These are phyloP conservation scores for Euphydryas editha DNA, from an alignment of 2,888 invertebrate species.

Conservation along the genomic window DNA sequence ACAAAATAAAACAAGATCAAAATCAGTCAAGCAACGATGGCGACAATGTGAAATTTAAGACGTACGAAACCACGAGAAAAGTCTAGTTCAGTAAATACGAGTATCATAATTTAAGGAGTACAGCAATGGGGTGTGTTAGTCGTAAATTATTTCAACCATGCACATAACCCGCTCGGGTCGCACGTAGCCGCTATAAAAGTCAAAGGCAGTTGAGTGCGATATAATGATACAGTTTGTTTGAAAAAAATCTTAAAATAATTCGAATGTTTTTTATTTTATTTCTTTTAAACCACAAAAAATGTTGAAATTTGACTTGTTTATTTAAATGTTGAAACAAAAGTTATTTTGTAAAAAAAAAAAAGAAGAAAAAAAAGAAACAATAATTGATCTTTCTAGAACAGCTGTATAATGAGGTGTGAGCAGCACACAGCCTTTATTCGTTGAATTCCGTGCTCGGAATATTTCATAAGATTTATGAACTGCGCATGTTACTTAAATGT, in stretches of 20 bases:
- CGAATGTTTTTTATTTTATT: no score
- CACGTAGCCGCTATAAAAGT: constrained; percentile 37
- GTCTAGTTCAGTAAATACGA: constrained; percentile 12
- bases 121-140: background rate
- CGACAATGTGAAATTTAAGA: no score
- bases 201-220: constrained; percentile 23
- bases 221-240: constrained; percentile 40
- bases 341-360: no score
- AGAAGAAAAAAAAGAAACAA: constrained; percentile 1
- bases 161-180: constrained; percentile 14
- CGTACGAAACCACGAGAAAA: no score
- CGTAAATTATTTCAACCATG: background rate
- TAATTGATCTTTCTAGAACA: constrained; percentile 2
- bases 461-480: constrained; percentile 38
- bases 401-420: constrained; percentile 37
- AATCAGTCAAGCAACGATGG: no score
- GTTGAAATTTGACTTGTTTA: no score
- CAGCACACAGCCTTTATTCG: constrained; percentile 43
- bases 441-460: constrained; percentile 44
- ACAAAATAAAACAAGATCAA: no score
- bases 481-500: no score
- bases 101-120: constrained; percentile 23
- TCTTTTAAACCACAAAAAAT: no score
- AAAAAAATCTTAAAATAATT: background rate
- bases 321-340: no score